Base-by-base conservation (phyloP, 2,888 invertebrate genomes). In the Drosophila robusta region DNA sequence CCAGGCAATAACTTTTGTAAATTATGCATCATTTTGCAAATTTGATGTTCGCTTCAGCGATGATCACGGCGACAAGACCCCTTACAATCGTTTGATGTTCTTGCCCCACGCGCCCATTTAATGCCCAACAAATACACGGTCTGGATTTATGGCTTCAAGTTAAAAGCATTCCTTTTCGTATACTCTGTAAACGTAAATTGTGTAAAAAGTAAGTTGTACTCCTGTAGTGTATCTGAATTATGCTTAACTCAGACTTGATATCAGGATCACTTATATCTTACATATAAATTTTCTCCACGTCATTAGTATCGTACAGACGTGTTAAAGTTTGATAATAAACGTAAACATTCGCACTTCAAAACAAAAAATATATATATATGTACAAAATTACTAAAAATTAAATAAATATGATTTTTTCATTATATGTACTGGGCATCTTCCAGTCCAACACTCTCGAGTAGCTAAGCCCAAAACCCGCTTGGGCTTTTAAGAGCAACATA, bases 11-110 rank as follows among this genome's bases (percentile, higher is more conserved):
- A 52, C 50, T 85, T 68, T 46, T 65, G 69, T 29, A 29, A 71
- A 68, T 65, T 62, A 69, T 63, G 56, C 61, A 75, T 69, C 58
- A 78, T 70, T 78, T 64, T 63, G 78, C 75, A 47, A 65, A 63
- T 66, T 60, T 44, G 51, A 38, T 73, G 51, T 49, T 45, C 46
- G 51, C 38, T 16, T 39, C 24, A 46, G 26, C 41, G 36, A 29
- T 34, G 32, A 22, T 22, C 41, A 24, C 24, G 26, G 46, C 24
- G 38, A 24, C 32, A 22, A 34, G 47, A 38, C 32, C 12, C 32
- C 39, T n/a, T 50, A 39, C 49, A 62, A 75, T 68, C 45, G 56
- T 42, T 50, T 61, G 39, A 63, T 70, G 51, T 71, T 57, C 46
- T 60, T 45, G 32, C 42, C 64, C 8, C 47, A 68, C 36, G 39